Base-by-base conservation (phyloP, 2,888 invertebrate species). In the Hetaerina titia region DNA sequence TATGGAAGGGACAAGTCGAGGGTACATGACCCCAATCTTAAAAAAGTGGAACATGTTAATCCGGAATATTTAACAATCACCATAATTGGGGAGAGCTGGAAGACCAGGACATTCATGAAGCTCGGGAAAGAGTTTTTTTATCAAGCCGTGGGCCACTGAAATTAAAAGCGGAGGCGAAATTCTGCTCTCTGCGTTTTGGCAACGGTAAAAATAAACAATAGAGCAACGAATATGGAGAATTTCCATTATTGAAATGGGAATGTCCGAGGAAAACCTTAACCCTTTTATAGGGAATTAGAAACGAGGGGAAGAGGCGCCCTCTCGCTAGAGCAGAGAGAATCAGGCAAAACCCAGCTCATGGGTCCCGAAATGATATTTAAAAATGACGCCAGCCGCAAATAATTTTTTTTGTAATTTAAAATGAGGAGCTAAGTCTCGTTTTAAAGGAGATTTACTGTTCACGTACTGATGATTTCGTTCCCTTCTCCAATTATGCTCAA, bases 241-340 rank as follows among this genome's bases (percentile, higher is more conserved):
- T 69, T 4, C 69, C 69, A n/a, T 69, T 69, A 69, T n/a, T 69
- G 69, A 69, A 69, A 69, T 69, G n/a, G 69, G n/a, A 45, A n/a
- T 69, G 6, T 69, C n/a, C 2, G 69, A 69, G n/a, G 8, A 8
- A 69, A 69, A 69, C n/a, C n/a, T 69, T 9, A 22, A n/a, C n/a
- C n/a, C 69, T 69, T 69, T 69, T 69, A 69, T n/a, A 69, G 69
- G 6, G 69, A 69, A 69, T 69, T 69, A n/a, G 69, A 69, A 69
- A n/a, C 2, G 69, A 69, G n/a, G 19, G n/a, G 0, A 69, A 69
- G 45, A 45, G 45, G 45, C 45, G n/a, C n/a, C n/a, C n/a, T n/a
- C 45, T 45, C 45, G 45, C 45, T 45, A 45, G 45, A 69, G 69
- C 11, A n/a, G n/a, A n/a, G n/a, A 69, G 17, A n/a, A 69, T 69